phyloP scores from a whole-genome alignment of 2,113 vertebrate genomes.

The Callipepla californica region DNA sequence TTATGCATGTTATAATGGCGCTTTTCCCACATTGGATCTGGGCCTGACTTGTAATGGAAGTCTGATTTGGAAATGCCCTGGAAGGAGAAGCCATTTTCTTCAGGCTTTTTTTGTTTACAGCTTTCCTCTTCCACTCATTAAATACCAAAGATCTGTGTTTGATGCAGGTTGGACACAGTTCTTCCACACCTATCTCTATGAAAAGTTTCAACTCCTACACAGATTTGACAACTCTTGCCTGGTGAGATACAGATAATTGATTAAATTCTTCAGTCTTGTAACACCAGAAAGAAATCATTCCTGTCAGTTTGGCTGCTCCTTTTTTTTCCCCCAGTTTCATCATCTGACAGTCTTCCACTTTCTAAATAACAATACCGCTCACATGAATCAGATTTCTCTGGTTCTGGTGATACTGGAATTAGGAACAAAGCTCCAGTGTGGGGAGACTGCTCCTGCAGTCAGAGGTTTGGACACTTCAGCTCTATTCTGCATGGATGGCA shows the following conservation, averaged over 20 bases:
- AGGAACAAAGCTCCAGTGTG: background rate
- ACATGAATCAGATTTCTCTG: background rate
- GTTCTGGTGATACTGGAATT: background rate
- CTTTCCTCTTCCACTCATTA: background rate
- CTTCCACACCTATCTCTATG: background rate
- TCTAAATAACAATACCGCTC: background rate
- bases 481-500: rapidly evolving
- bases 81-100: background rate
- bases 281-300: background rate
- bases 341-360: background rate
- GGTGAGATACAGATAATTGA: background rate
- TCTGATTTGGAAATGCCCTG: background rate
- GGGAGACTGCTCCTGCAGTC: background rate
- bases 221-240: background rate
- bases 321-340: background rate
- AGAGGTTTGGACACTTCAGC: background rate
- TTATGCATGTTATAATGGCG: background rate
- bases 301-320: background rate
- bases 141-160: background rate
- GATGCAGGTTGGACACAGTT: background rate
- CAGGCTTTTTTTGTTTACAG: background rate
- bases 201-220: background rate
- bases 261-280: background rate
- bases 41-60: background rate
- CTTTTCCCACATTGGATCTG: background rate